Evolutionary conservation across 2,888 invertebrate species (phyloP).

Genomic region (Luffia ferchaultella): DNA sequence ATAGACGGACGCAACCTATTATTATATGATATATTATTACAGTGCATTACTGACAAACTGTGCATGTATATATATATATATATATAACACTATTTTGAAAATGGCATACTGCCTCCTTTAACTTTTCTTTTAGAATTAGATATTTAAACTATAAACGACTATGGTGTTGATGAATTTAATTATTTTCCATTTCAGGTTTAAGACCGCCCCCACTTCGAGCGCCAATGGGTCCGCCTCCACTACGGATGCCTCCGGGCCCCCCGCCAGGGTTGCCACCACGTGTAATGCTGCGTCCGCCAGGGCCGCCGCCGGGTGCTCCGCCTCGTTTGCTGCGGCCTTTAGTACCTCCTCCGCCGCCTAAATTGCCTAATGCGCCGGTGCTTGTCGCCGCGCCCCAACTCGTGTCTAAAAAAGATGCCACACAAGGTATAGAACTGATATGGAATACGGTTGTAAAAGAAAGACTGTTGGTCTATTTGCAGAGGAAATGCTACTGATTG

Average conservation of each 20-base stretch:
- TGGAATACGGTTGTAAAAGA: too few relatives aligned
- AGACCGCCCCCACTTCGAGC: slow-evolving; percentile 34
- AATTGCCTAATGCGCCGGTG: slow-evolving; percentile 69
- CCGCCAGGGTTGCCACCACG: slow-evolving; percentile 60
- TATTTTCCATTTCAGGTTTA: background rate
- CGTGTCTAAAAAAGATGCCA: slow-evolving; percentile 74
- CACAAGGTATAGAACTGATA: slow-evolving; percentile 38
- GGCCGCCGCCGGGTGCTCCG: slow-evolving; percentile 72
- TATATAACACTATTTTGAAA: too few relatives aligned
- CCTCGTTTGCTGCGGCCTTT: slow-evolving; percentile 69
- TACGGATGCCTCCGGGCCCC: slow-evolving; percentile 18
- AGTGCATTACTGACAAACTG: too few relatives aligned
- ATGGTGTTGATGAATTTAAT: too few relatives aligned
- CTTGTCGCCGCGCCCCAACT: slow-evolving; percentile 84
- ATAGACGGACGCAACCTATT: too few relatives aligned
- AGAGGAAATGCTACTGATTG: too few relatives aligned
- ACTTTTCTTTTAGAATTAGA: too few relatives aligned
- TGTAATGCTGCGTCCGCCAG: slow-evolving; percentile 58
- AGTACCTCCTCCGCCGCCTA: slow-evolving; percentile 61
- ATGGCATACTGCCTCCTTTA: too few relatives aligned
- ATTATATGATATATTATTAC: too few relatives aligned
- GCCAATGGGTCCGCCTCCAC: slow-evolving; percentile 11
- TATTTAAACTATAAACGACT: too few relatives aligned
- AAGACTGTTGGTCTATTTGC: slow-evolving; percentile 3
- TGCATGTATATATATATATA: too few relatives aligned